Evolutionary conservation across 2,797 vertebrate genomes (phyloP).

Genomic region (Lagothrix lagotricha): DNA sequence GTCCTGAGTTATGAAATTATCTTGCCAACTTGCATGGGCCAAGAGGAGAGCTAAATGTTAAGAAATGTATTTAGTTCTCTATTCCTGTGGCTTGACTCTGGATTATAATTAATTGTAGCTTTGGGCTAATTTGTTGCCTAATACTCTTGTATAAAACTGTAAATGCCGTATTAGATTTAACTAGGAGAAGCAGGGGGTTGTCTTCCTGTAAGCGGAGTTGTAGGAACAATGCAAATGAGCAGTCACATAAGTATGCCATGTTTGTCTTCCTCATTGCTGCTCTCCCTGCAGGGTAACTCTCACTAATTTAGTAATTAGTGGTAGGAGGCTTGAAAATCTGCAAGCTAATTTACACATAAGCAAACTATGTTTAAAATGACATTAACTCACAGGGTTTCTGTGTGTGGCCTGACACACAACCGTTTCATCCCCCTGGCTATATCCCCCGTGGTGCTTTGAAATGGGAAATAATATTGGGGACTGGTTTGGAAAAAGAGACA

Average conservation of each 20-base stretch:
- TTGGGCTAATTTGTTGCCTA: slow-evolving; percentile 70
- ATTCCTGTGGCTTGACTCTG: slow-evolving; percentile 44
- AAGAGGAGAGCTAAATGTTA: slow-evolving; percentile 40
- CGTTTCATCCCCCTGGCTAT: slow-evolving; percentile 4
- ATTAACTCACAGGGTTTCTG: neutral
- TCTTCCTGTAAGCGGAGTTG: neutral
- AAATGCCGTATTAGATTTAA: slow-evolving; percentile 58
- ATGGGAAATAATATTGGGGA: slow-evolving; percentile 34
- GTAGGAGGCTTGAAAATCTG: slow-evolving; percentile 36
- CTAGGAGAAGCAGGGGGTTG: neutral
- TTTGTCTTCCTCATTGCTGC: slow-evolving; percentile 52
- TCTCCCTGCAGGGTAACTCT: slow-evolving; percentile 56
- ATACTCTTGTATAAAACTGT: slow-evolving; percentile 49
- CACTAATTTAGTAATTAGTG: slow-evolving; percentile 63
- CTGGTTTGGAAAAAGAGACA: neutral
- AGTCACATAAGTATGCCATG: slow-evolving; percentile 38
- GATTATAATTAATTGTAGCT: slow-evolving; percentile 62
- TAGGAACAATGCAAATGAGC: slow-evolving; percentile 7
- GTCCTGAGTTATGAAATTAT: neutral
- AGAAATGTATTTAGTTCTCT: slow-evolving; percentile 61
- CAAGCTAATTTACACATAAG: slow-evolving; percentile 52
- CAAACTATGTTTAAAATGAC: slow-evolving; percentile 67
- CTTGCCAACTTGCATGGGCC: slow-evolving; percentile 47
- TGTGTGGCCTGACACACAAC: slow-evolving; percentile 19
- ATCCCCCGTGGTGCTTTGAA: neutral